Base-by-base conservation (phyloP, 2,888 invertebrate genomes). In the Drosophila subsilvestris region DNA sequence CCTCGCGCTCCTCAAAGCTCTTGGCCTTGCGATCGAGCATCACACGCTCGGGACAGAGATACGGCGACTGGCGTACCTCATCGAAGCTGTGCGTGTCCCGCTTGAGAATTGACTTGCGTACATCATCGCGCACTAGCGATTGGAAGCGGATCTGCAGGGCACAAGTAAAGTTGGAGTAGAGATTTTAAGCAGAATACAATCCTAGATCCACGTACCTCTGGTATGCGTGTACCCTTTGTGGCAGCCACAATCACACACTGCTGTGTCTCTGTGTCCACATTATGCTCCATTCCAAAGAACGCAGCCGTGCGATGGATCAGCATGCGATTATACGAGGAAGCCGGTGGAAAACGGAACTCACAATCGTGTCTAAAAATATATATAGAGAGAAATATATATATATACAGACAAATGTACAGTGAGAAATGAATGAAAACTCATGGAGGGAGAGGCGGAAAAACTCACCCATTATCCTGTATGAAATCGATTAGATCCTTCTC, bases 301-400 rank as follows among this genome's bases (percentile, higher is more conserved):
- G 98, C 96, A 0, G 98, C 98, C 70, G 97, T 96, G 37, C 98
- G 95, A 91, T 99, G 99, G 1, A 98, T 97, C 83, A 99, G 93
- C 98, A 99, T 98, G 32, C 99, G 95, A 75, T 98, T 98, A 93
- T 99, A 99, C 59, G 98, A 98, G 69, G 98, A 96, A 96, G 98
- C 97, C 90, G 96, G 96, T 18, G 97, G 97, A 93, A 98, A 98
- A 86, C 96, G 96, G 85, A 96, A 95, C 89, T 95, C 94, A 69
- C 86, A 78, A 85, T 94, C 94, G 76, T 95, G 94, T n/a, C 96
- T 96, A 90, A 90, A 25, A 10, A 14, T 9, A 17, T 7, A 9
- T 5, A 55, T 1, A 12, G 14, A 12, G 2, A 18, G 14, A 4
- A 27, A 2, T 3, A 5, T 5, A 22, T 22, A 2, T 3, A 5